Evolutionary conservation across 1,140 invertebrate genomes (phyloP), one percentile per base, ranked within the genome.

Genomic region (Coelopa frigida): DNA sequence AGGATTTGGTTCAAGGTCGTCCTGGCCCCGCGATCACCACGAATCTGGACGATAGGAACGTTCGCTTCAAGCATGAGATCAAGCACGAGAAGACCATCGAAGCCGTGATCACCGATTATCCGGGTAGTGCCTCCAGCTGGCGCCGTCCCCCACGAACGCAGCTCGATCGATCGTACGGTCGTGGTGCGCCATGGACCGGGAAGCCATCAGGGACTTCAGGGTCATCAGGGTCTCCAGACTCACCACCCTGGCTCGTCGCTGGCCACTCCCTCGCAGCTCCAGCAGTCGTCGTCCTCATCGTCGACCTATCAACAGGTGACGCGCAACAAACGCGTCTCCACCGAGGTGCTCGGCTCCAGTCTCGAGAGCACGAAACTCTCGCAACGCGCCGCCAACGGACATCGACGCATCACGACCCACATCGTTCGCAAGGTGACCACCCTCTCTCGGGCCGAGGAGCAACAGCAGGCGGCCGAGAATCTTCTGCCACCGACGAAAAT

Each of bases 401-500:
- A 82, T 53, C 76, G 84, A 38, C 76, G 83, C 46, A 88, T 92
- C 44, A 92, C 89, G 12, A 89, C 89, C 20, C 80, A 87, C 54
- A 87, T 93, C 48, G 81, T 93, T 5, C 77, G 88, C 37, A 94
- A 93, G 69, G 90, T 91, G 48, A 94, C 90, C 7, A 93, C 90
- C 1, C 65, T 94, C 42, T 90, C 88, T 14, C 76, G 88, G 3
- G 89, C 88, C 18, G 89, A 94, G 58, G 87, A 91, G 62, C 79
- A 84, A 49, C 79, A 80, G 49, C 76, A 81, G 14, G 73, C 80
- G 14, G 83, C 90, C 51, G 83, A 86, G 59, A 65, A 88, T 57
- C 73, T 78, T 48, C 65, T 74, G 61, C 73, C 73, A 21, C 73
- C 73, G 6, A 49, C 63, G 6, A 68, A 66, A 51, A 67, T 64